Base-by-base conservation (phyloP, 2,113 vertebrate species). In the Gymnorhina tibicen region DNA sequence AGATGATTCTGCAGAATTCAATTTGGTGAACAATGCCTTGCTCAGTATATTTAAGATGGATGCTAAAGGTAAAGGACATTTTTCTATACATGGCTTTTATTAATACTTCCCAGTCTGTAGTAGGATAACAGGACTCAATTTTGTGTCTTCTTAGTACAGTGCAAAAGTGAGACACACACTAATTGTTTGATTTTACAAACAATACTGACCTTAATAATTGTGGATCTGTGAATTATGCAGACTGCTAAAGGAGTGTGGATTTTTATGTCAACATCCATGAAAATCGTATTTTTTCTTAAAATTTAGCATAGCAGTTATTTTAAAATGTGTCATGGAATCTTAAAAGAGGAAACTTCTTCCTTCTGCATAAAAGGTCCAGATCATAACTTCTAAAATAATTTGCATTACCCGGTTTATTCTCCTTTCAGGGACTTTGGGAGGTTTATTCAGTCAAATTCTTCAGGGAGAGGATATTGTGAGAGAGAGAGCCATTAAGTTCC, bases 1-100 rank as follows among this genome's bases (percentile, higher is more conserved):
- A 99, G 99, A 99, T 98, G 99, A 99, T 96, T 99, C 99, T 52
- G 99, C 99, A 72, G 99, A 99, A 96, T 99, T 99, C 97, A 99
- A 99, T 96, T 98, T 99, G 98, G 99, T 99, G 85, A 99, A 98
- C 95, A 98, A 98, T 55, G 98, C 99, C 33, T 98, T 99, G 59
- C 96, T 99, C 77, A 99, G 99, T 91, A 99, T 99, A 97, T 99
- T 99, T 98, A 99, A 99, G 98, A 99, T 99, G 92, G 99, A 99
- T 93, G 99, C 99, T 64, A 99, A 99, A 98, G 99, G 99, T 99
- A 98, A 98, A 82, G 35, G 26, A 44, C 26, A 0, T 67, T 59
- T 86, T 84, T 70, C 33, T 86, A 1, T 55, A n/a, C 30, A 39
- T 55, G 9, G 41, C 19, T 84, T 82, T 66, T 50, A 22, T 41